Base-by-base conservation (phyloP, 2,888 invertebrate genomes). In the Callosobruchus maculatus region DNA sequence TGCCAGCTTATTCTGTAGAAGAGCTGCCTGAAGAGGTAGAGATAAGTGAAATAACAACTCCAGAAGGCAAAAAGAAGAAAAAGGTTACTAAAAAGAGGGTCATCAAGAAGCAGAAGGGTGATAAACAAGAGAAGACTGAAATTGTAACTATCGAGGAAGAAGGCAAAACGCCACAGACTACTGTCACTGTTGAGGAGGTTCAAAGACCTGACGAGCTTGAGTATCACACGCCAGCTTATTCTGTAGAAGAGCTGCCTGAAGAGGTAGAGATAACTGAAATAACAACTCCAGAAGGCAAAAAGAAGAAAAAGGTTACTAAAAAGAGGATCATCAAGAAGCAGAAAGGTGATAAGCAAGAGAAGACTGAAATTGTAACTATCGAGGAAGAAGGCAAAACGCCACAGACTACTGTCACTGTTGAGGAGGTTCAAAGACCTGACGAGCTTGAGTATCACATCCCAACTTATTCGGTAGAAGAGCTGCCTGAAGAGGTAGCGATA, bases 131-230 rank as follows among this genome's bases (percentile, higher is more conserved):
- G 79, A 79, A 82, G 0, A 84, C 86, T 67, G 85, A 89, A 87
- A 88, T 88, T 80, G 83, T 84, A 5, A 86, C 83, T 0, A 83
- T 86, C 68, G 87, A 88, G 78, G 87, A 87, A 78, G 86, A 87
- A 75, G 87, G 88, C 68, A 81, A 83, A 70, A 75, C 78, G n/a
- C 31, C 80, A 5, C 78, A 81, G 74, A 77, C 75, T 70, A 78
- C 77, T 70, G 81, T 82, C 20, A 83, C 81, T 22, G 80, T 82
- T 21, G 31, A 74, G 71, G 77, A 77, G 77, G 75, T 67, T 74
- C 75, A 80, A 68, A 77, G 70, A 0, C 82, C 81, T 5, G 83
- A 85, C 77, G 80, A 84, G 70, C 73, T 74, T 70, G 73, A 73
- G 67, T 78, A 78, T 72, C 76, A 26, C 74, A 67, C 72, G 31